Base-by-base conservation (phyloP, 1,140 invertebrate genomes). In the Nebria ingens region DNA sequence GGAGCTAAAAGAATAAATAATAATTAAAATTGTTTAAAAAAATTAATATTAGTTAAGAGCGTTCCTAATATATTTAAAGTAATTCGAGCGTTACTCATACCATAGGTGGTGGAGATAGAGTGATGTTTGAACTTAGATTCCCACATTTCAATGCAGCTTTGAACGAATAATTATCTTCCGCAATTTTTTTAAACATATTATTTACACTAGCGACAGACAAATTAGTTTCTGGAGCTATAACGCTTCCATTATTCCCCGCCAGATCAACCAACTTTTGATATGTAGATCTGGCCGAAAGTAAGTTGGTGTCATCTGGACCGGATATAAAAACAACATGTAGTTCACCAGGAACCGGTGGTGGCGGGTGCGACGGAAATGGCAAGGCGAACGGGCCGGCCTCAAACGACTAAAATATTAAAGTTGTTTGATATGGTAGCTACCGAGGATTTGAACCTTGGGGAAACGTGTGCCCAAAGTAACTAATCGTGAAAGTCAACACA, bases 341-440 rank as follows among this genome's bases (percentile, higher is more conserved):
- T 74, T 88, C 90, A 56, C 83, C 83, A 22, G 88, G 87, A 71
- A 89, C 92, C 12, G 83, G 75, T n/a, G n/a, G n/a, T n/a, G n/a
- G n/a, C n/a, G n/a, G n/a, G n/a, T n/a, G n/a, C n/a, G n/a, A n/a
- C 4, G 13, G 13, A 69, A 92, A 90, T 11, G 87, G 87, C 19
- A 91, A 59, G 6, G 76, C 73, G 65, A 87, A 83, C 57, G 74
- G n/a, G n/a, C n/a, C n/a, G n/a, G n/a, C n/a, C n/a, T n/a, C n/a
- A n/a, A n/a, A n/a, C n/a, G n/a, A n/a, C n/a, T n/a, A n/a, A n/a
- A n/a, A n/a, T n/a, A n/a, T n/a, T n/a, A n/a, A n/a, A n/a, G n/a
- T n/a, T n/a, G n/a, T n/a, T n/a, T n/a, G n/a, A n/a, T n/a, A n/a
- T n/a, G n/a, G n/a, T n/a, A n/a, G n/a, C n/a, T n/a, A n/a, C n/a